Evolutionary conservation across 1,140 invertebrate genomes (phyloP).

Genomic region (Chelonus insularis): DNA sequence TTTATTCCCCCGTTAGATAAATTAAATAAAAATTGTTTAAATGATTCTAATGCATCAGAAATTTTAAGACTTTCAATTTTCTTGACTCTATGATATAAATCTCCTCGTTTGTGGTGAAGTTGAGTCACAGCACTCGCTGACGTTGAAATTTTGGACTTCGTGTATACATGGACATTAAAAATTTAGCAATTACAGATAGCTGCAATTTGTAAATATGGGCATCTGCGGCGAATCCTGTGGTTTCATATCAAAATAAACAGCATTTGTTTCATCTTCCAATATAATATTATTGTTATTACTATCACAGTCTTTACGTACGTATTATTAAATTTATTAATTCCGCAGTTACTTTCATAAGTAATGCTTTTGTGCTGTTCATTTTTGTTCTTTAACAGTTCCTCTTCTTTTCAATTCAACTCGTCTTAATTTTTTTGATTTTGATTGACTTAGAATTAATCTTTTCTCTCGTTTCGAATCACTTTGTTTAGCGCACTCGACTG

Average conservation of each 20-base stretch:
- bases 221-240: not conserved
- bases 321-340: not conserved
- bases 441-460: not conserved
- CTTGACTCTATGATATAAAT: not conserved
- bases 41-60: not conserved
- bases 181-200: not conserved
- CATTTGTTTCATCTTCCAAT: not conserved
- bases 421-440: not conserved
- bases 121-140: not conserved
- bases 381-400: not conserved
- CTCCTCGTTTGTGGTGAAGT: not conserved
- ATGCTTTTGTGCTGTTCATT: not conserved
- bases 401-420: not conserved
- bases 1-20: not conserved
- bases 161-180: not conserved
- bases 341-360: not conserved
- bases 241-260: slow-evolving; percentile 23
- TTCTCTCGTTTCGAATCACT: slow-evolving; percentile 7
- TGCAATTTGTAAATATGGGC: slow-evolving; percentile 23
- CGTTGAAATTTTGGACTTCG: not conserved
- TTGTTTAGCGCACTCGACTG: not conserved
- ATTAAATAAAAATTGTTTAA: not conserved
- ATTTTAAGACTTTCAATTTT: not conserved
- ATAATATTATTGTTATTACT: slow-evolving; percentile 6
- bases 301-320: not conserved